phyloP scores from a whole-genome alignment of 2,113 vertebrate species.

The Periophthalmodon schlosseri region DNA sequence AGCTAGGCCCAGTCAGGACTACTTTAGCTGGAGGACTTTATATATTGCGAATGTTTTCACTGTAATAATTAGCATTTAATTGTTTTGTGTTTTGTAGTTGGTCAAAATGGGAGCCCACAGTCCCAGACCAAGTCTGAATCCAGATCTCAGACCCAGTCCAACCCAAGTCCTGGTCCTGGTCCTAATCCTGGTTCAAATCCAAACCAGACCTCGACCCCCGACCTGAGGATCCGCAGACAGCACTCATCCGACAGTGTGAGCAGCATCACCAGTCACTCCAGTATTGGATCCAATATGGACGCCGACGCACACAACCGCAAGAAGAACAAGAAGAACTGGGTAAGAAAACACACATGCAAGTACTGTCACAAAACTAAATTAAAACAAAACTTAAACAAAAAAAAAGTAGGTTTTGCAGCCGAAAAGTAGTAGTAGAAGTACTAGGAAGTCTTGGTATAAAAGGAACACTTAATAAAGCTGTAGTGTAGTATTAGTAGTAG shows the following conservation, averaged over 20 bases:
- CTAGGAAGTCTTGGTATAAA: no score
- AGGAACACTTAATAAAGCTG: no score
- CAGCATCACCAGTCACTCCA: conserved; percentile 97
- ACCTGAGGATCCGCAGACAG: conserved; percentile 92
- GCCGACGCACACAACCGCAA: conserved; percentile 87
- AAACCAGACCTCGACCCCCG: conserved; percentile 71
- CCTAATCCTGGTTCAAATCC: not conserved
- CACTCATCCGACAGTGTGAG: conserved; percentile 98
- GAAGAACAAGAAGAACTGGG: conserved; percentile 99
- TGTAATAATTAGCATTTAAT: no score
- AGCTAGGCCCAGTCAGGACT: no score
- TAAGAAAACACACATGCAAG: conserved; percentile 59
- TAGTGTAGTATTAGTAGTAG: no score
- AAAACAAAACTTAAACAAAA: no score
- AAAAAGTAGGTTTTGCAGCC: no score
- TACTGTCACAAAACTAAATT: no score
- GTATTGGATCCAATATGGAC: conserved; percentile 94
- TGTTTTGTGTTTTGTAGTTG: conserved; percentile 31
- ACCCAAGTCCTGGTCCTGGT: not conserved
- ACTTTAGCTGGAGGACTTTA: no score
- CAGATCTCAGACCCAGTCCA: conserved; percentile 69
- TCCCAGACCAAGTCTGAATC: conserved; percentile 63
- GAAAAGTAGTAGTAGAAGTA: no score
- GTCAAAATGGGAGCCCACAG: conserved; percentile 70
- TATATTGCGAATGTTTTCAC: no score